phyloP scores from a whole-genome alignment of 1,140 invertebrate genomes.

The Leguminivora glycinivorella region DNA sequence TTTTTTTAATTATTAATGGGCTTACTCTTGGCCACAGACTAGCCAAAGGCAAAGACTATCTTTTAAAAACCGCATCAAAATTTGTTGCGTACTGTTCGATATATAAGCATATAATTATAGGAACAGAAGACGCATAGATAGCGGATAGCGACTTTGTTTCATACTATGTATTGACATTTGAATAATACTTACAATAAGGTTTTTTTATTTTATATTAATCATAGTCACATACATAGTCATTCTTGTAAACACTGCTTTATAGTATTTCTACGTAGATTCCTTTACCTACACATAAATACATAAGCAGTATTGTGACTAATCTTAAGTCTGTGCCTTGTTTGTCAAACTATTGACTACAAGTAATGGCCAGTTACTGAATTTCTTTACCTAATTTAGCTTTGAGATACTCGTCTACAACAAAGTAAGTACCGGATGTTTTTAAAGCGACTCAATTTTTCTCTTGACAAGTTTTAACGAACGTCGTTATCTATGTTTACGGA shows the following conservation, averaged over 20 bases:
- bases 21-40: no score
- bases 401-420: constrained; percentile 10
- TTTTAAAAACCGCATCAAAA: no score
- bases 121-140: no score
- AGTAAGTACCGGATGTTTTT: not conserved
- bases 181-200: no score
- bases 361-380: constrained; percentile 21
- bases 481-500: not conserved
- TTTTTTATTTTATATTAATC: no score
- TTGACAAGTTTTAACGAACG: constrained; percentile 6
- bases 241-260: not conserved
- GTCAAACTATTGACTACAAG: constrained; percentile 10
- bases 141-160: no score
- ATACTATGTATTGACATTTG: no score
- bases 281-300: not conserved
- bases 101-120: no score
- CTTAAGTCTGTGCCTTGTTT: constrained; percentile 13
- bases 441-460: not conserved
- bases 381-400: constrained; percentile 16
- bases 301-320: constrained; percentile 9
- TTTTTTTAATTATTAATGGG: no score
- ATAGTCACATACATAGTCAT: no score
- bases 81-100: no score
- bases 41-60: no score
- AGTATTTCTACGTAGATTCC: not conserved